Base-by-base conservation (phyloP, 2,113 vertebrate species). In the Nesospiza acunhae region DNA sequence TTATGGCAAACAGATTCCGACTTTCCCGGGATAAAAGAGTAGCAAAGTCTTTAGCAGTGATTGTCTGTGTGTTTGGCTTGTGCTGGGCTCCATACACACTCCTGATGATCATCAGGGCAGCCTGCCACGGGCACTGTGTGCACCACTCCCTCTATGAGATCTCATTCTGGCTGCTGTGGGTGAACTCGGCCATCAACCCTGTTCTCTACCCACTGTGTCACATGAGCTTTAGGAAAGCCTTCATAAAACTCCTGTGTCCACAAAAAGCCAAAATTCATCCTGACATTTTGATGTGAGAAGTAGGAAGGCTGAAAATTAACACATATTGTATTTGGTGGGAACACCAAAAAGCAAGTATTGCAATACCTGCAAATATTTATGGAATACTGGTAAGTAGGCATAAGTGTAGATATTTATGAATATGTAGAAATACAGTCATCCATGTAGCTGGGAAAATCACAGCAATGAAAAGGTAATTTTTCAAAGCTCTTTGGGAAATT, bases 101-200 rank as follows among this genome's bases (percentile, higher is more conserved):
- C 33, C 41, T 98, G 75, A 98, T 98, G 98, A 98, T 98, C 93
- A 98, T 98, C 85, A 87, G 96, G 84, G 98, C 98, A 17, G 98
- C 97, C 10, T 98, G 98, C 76, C 97, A 98, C 0, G 96, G 97
- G 15, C 97, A 89, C 33, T 97, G 98, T 26, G 96, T 98, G 55
- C 97, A 92, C 20, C 72, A 98, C 30, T 97, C 97, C 39, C 97
- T 98, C 79, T 98, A 97, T 19, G 98, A 98, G 90, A 97, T 96
- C 42, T 98, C 97, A 2, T 98, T 98, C 95, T 98, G 98, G 97
- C 96, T 98, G 14, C 96, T 98, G 52, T 98, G 98, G 98, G 68
- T 98, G 28, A 98, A 98, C 84, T 98, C 97, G 1, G 98, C 98
- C 93, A 98, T 98, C 60, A 98, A 98, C 72, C 98, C 98, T 33